phyloP scores from a whole-genome alignment of 2,113 vertebrate species.

The Microcebus murinus region DNA sequence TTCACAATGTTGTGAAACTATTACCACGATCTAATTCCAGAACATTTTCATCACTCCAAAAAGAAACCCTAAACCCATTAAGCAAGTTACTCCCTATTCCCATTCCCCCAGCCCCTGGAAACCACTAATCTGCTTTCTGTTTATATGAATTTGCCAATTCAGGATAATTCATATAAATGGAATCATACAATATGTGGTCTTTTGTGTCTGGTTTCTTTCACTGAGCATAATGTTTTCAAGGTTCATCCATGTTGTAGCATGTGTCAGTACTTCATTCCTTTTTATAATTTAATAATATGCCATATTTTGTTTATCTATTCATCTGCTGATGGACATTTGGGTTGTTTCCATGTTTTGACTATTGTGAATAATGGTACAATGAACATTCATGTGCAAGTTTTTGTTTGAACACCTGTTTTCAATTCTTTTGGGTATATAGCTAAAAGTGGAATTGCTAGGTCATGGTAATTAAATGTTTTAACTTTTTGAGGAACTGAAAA shows the following conservation, averaged over 20 bases:
- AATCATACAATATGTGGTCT: slow-evolving; percentile 48
- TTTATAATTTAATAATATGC: slow-evolving; percentile 43
- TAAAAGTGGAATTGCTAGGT: slow-evolving; percentile 60
- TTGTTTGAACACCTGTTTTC: slow-evolving; percentile 67
- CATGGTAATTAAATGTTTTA: slow-evolving; percentile 57
- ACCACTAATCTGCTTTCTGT: slow-evolving; percentile 56
- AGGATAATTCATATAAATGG: slow-evolving; percentile 61
- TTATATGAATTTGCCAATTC: slow-evolving; percentile 63
- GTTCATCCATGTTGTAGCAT: slow-evolving; percentile 54
- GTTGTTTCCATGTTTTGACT: slow-evolving; percentile 51
- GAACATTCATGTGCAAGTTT: slow-evolving; percentile 33
- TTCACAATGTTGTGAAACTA: slow-evolving; percentile 37
- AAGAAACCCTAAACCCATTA: slow-evolving; percentile 35
- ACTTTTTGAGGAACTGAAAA: slow-evolving; percentile 49
- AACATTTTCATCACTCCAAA: slow-evolving; percentile 28
- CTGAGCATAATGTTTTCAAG: slow-evolving; percentile 57
- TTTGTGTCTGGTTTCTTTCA: slow-evolving; percentile 70
- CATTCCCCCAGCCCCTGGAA: not conserved
- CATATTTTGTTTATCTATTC: slow-evolving; percentile 66
- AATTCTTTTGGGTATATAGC: slow-evolving; percentile 64
- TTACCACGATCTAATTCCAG: slow-evolving; percentile 55
- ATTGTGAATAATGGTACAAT: slow-evolving; percentile 34
- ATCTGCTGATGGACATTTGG: slow-evolving; percentile 68
- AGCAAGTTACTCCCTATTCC: slow-evolving; percentile 18
- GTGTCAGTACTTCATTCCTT: slow-evolving; percentile 58